Base-by-base conservation (phyloP, 2,888 invertebrate genomes). In the Kryphioiulus occultus region DNA sequence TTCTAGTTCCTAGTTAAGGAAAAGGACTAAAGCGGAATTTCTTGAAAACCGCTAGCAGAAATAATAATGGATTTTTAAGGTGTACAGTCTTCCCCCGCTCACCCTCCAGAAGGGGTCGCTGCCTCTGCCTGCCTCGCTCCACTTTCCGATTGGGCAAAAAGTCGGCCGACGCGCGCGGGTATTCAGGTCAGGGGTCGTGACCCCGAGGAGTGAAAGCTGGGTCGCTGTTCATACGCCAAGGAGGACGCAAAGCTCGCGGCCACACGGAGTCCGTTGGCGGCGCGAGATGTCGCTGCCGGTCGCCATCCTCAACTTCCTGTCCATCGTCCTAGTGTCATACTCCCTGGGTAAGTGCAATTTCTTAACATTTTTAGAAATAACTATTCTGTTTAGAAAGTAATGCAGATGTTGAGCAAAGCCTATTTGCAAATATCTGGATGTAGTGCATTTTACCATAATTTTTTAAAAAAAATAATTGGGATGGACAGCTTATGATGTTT, bases 151-250 rank as follows among this genome's bases (percentile, higher is more conserved):
- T 68, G 68, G 68, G 19, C 53, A 53, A 53, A 53, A 35, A 35
- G 35, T 35, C 35, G 35, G 9, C 9, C n/a, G n/a, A 68, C n/a
- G n/a, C 9, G 7, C 22, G 68, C 68, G 22, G 68, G 68, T 68
- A 68, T 68, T 68, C 68, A 68, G 68, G 68, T 68, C 68, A 26
- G 68, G 68, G 68, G 68, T 68, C 68, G 68, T n/a, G 68, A 68
- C 68, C 68, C 68, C 9, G n/a, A 9, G 1, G 22, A 68, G 68
- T 68, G 68, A 68, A 68, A 68, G 68, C 68, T n/a, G 68, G 68
- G 68, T 68, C 68, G 68, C 68, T 22, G 68, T 7, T 26, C 26
- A 26, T 4, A 22, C 26, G 68, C 68, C 68, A 9, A 26, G 7
- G 22, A 22, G 68, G 22, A 68, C 68, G 10, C 68, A 68, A 22